A percentile compares a stretch with the other conserved stretches of the same genome.
These are phyloP conservation scores for Clanis bilineata DNA, from an alignment of 2,888 invertebrate genomes.

Conservation along the genomic window DNA sequence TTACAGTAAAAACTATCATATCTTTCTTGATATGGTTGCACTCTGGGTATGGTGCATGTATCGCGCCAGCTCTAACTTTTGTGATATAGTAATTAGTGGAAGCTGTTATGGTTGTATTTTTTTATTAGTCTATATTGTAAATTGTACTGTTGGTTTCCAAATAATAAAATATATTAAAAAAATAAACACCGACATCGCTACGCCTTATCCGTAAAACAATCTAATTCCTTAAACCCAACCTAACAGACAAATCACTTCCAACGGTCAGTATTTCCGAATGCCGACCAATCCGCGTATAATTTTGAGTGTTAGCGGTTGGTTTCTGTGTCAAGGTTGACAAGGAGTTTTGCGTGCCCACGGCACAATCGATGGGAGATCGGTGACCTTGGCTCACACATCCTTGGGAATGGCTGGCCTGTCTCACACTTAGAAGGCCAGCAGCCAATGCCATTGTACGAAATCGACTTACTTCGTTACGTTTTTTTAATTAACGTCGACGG, in stretches of 20 bases:
- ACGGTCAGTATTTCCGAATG: not conserved
- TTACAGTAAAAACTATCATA: too few species aligned
- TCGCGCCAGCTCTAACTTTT: too few species aligned
- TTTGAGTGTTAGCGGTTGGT: slow-evolving; percentile 59
- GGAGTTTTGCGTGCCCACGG: slow-evolving; percentile 73
- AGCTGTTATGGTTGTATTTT: too few species aligned
- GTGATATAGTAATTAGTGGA: too few species aligned
- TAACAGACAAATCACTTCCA: not conserved
- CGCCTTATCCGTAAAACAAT: not conserved
- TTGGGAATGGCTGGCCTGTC: slow-evolving; percentile 66
- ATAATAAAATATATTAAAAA: too few species aligned
- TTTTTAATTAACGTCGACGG: slow-evolving; percentile 20
- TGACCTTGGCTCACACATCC: slow-evolving; percentile 74
- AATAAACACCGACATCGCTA: not conserved
- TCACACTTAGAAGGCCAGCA: slow-evolving; percentile 49
- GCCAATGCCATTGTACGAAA: slow-evolving; percentile 17
- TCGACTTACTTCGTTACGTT: slow-evolving; percentile 16
- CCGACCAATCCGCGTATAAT: slow-evolving; percentile 41
- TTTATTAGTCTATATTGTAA: too few species aligned
- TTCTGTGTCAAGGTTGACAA: slow-evolving; percentile 77
- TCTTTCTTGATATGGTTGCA: too few species aligned
- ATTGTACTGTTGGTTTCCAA: too few species aligned
- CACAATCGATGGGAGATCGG: slow-evolving; percentile 75
- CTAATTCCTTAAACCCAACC: not conserved
- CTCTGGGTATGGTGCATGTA: too few species aligned